These are phyloP conservation scores for Strongylocentrotus purpuratus DNA, from an alignment of 35 echinoderm and acorn worm genomes.

Conservation along the genomic window DNA sequence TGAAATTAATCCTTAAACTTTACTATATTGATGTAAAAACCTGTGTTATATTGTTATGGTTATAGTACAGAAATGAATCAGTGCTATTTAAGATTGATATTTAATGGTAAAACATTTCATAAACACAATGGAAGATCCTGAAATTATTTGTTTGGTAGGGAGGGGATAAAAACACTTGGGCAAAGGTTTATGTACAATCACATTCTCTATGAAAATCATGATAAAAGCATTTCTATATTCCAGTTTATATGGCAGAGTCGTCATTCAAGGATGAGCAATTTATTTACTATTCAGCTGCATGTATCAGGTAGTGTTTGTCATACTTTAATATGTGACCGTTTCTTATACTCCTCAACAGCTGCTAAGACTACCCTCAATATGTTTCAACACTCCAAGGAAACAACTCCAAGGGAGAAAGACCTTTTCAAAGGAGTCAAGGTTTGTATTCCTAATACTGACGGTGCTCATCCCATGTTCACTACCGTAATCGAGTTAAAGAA, in stretches of 20 bases:
- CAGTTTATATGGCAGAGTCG: too few species aligned
- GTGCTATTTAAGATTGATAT: too few species aligned
- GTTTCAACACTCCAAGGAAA: slow-evolving; percentile 86
- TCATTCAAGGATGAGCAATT: too few species aligned
- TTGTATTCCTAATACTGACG: neutral
- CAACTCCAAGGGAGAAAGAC: slow-evolving; percentile 85
- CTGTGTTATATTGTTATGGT: neutral
- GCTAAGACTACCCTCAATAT: slow-evolving; percentile 85
- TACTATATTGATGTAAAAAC: neutral
- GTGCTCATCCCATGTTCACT: neutral
- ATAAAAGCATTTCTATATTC: too few species aligned
- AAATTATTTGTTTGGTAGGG: too few species aligned
- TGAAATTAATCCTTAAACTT: neutral
- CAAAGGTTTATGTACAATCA: too few species aligned
- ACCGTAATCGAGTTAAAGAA: neutral
- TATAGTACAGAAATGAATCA: too few species aligned
- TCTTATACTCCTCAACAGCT: slow-evolving; percentile 52
- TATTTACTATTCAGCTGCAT: too few species aligned
- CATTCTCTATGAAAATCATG: too few species aligned
- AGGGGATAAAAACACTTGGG: too few species aligned
- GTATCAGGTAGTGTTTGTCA: neutral
- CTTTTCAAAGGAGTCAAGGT: slow-evolving; percentile 96
- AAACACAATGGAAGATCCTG: too few species aligned
- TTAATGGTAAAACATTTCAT: too few species aligned
- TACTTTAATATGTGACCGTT: neutral